Conservation (phyloP, 2,113 vertebrate genomes). For the Pleuronectes platessa region DNA sequence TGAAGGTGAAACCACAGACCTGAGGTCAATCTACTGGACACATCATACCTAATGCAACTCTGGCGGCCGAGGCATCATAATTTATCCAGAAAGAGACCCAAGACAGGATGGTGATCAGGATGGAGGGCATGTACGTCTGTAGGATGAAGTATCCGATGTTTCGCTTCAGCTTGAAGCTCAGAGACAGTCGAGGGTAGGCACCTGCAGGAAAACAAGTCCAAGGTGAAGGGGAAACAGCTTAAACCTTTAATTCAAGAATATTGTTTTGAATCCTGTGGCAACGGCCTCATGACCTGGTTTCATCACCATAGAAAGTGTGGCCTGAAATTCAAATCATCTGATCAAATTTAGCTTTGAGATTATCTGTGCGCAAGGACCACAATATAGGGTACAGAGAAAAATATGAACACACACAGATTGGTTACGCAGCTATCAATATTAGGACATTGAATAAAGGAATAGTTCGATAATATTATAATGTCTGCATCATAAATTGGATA, state of each 20-base stretch:
- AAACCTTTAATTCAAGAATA: slow-evolving; percentile 51
- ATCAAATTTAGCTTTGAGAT: slow-evolving; percentile 62
- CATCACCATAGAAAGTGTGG: slow-evolving; percentile 64
- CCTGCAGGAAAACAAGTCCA: slow-evolving; percentile 70
- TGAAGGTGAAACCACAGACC: slow-evolving; percentile 43
- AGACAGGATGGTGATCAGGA: slow-evolving; percentile 97
- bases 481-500: too few species aligned
- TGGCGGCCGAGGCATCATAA: slow-evolving; percentile 97
- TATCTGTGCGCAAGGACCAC: slow-evolving; percentile 25
- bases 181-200: slow-evolving; percentile 96
- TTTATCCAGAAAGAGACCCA: slow-evolving; percentile 99
- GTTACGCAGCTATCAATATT: background rate
- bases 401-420: background rate
- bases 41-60: slow-evolving; percentile 95
- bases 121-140: slow-evolving; percentile 99
- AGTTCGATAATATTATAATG: too few species aligned
- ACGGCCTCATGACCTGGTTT: slow-evolving; percentile 45
- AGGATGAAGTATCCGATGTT: slow-evolving; percentile 99
- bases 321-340: slow-evolving; percentile 51
- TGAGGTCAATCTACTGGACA: slow-evolving; percentile 14
- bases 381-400: background rate
- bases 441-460: background rate
- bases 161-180: slow-evolving; percentile 97
- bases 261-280: slow-evolving; percentile 66
- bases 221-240: background rate